Evolutionary conservation across 2,113 vertebrate genomes (phyloP).

Genomic region (Mionectes macconnelli): DNA sequence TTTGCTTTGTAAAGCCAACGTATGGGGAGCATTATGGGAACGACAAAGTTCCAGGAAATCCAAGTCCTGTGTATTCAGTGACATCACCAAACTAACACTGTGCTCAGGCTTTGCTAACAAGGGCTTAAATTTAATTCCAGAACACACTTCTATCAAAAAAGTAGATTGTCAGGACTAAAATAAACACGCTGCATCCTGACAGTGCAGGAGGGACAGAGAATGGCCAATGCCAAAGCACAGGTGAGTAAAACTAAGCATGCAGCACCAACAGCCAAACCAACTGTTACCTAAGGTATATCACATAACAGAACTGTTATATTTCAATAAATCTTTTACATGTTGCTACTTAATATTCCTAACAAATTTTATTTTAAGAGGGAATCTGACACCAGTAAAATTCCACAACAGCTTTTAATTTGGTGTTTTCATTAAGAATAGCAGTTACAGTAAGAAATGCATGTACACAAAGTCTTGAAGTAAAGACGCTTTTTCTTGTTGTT

Average conservation of each 20-base stretch:
- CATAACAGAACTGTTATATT: not conserved
- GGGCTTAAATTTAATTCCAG: not conserved
- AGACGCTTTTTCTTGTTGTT: not conserved
- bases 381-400: not conserved
- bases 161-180: not conserved
- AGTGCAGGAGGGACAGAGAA: not conserved
- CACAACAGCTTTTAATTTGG: not conserved
- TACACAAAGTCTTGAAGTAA: not conserved
- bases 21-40: not conserved
- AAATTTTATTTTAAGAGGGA: not conserved
- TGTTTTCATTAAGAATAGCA: not conserved
- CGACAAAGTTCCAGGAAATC: not conserved
- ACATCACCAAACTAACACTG: not conserved
- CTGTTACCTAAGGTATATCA: not conserved
- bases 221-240: not conserved
- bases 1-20: fast-evolving
- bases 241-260: not conserved
- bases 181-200: not conserved
- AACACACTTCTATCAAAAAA: not conserved
- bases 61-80: not conserved
- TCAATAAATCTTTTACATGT: not conserved
- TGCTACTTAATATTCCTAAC: not conserved
- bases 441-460: not conserved
- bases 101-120: not conserved
- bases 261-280: not conserved